These are phyloP conservation scores for Zygothrica quintamaculata DNA, from an alignment of 2,888 invertebrate species.

Conservation along the genomic window DNA sequence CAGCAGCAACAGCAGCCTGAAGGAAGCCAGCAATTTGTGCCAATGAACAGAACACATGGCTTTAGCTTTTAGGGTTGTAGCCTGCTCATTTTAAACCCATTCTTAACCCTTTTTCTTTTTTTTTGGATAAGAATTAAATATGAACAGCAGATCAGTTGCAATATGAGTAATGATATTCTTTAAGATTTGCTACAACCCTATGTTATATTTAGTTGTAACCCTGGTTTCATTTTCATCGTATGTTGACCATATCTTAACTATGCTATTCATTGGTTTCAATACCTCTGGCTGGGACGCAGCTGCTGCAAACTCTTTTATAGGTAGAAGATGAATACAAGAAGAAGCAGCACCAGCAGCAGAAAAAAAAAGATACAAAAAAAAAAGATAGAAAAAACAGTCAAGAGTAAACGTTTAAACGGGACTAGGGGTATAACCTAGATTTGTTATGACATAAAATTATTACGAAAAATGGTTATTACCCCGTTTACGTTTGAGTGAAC, in stretches of 20 bases:
- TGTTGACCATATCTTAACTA: too few species aligned
- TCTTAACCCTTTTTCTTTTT: too few species aligned
- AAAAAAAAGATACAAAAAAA: neutral
- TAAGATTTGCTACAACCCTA: too few species aligned
- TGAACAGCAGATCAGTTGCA: too few species aligned
- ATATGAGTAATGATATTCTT: too few species aligned
- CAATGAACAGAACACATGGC: slow-evolving; percentile 41
- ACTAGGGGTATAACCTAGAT: slow-evolving; percentile 74
- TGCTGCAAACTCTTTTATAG: neutral
- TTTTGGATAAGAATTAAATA: too few species aligned
- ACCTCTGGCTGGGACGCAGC: too few species aligned
- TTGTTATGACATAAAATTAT: slow-evolving; percentile 82
- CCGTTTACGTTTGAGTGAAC: slow-evolving; percentile 83
- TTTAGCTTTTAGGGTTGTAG: neutral
- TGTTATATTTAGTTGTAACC: too few species aligned
- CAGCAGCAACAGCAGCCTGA: slow-evolving; percentile 27
- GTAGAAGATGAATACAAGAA: neutral
- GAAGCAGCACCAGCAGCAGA: too few species aligned
- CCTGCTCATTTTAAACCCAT: too few species aligned
- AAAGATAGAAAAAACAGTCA: neutral
- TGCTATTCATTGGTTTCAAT: too few species aligned
- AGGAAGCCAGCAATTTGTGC: slow-evolving; percentile 49
- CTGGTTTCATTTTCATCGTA: too few species aligned
- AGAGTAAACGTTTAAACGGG: slow-evolving; percentile 11
- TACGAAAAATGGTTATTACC: slow-evolving; percentile 83